phyloP scores from a whole-genome alignment of 1,140 invertebrate species.

The Trypoxylus dichotomus region DNA sequence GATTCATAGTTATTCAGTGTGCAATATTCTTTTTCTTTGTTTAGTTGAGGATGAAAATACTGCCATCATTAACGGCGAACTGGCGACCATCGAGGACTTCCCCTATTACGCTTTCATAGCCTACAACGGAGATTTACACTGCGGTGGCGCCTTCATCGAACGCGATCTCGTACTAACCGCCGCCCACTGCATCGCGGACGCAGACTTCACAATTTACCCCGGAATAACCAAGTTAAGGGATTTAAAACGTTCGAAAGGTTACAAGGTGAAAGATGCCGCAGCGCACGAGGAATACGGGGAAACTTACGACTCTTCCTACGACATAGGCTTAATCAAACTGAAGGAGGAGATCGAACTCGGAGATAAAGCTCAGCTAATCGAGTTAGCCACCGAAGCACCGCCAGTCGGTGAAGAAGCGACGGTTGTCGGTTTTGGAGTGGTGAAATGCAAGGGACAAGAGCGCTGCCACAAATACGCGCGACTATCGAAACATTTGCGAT shows the following conservation, averaged over 20 bases:
- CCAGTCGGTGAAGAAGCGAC: neutral
- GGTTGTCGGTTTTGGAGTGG: neutral
- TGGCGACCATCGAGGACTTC: neutral
- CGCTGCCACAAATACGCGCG: neutral
- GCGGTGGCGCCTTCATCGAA: conserved; percentile 34
- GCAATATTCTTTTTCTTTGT: neutral
- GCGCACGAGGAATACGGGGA: neutral
- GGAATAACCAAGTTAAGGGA: neutral
- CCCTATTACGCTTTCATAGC: neutral
- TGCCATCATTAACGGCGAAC: neutral
- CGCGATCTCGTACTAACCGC: conserved; percentile 30
- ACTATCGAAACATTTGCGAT: neutral
- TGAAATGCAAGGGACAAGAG: neutral
- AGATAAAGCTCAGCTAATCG: neutral
- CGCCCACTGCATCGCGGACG: conserved; percentile 32
- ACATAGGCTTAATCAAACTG: neutral
- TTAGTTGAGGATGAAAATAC: neutral
- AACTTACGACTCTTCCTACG: neutral
- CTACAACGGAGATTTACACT: neutral
- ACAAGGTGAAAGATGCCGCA: neutral
- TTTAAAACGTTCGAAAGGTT: neutral
- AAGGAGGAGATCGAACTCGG: neutral
- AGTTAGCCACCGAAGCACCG: neutral
- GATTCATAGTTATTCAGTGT: too few relatives aligned
- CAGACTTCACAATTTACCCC: neutral